Evolutionary conservation across 2,888 invertebrate genomes (phyloP).

Genomic region (Drosophila kokeensis): DNA sequence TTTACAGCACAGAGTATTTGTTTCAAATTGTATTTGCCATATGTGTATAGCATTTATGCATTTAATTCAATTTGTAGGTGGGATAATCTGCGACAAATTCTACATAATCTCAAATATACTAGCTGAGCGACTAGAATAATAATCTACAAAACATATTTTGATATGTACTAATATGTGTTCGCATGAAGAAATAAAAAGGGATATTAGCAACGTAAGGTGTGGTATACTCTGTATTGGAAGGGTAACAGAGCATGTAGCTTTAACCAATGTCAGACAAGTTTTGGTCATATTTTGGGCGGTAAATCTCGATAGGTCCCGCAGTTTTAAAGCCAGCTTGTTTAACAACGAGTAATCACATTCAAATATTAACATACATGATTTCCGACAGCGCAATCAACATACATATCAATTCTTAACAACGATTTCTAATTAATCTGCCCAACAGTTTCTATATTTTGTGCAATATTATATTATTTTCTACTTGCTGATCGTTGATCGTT

Average conservation of each 20-base stretch:
- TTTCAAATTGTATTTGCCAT: neutral
- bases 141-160: neutral
- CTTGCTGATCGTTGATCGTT: neutral
- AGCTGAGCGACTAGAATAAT: neutral
- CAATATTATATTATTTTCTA: neutral
- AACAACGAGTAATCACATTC: neutral
- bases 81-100: constrained; percentile 24
- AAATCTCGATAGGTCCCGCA: neutral
- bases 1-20: neutral
- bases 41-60: neutral
- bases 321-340: neutral
- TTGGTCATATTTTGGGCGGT: neutral
- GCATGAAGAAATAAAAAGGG: neutral
- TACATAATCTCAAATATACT: neutral
- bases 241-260: neutral
- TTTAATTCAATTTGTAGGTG: constrained; percentile 26
- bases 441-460: neutral
- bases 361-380: neutral
- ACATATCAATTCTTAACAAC: neutral
- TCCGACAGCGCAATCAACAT: neutral
- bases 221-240: neutral
- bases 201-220: neutral
- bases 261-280: neutral
- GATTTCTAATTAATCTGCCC: neutral
- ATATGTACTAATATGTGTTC: neutral